Base-by-base conservation (phyloP, 2,797 vertebrate species). In the Myotis findleyi region DNA sequence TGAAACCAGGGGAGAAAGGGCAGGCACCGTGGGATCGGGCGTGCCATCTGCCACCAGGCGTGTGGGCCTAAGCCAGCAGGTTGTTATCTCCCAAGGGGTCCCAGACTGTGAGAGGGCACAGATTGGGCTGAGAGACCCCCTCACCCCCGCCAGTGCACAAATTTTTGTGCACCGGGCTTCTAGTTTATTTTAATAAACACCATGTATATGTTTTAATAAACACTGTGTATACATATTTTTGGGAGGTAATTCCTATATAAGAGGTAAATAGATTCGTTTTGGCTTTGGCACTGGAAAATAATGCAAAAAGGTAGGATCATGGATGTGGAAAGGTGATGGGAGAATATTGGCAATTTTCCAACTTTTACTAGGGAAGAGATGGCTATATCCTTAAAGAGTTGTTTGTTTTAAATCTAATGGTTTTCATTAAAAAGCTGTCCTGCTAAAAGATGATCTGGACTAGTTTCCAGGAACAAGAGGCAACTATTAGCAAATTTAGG, bases 391-490 rank as follows among this genome's bases (percentile, higher is more conserved):
- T 91, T 90, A 21, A 27, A 53, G 93, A 91, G 12, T 7, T 7
- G 59, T n/a, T 96, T 89, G 11, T 93, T 88, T 94, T 77, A 76
- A 80, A 81, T 55, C 49, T 85, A 23, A 33, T 71, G 17, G 5
- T 82, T 95, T 92, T 93, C 30, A 91, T 1, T 88, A 64, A 82
- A 88, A 92, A 79, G 20, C 18, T 91, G 2, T 77, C 72, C 13
- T 85, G 23, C 68, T 90, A 75, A 91, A 94, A 77, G 10, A 88
- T 94, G 18, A 95, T 87, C 25, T 87, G 93, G 51, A 91, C 64
- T 83, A 87, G 21, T 82, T 25, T 76, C 38, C 41, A 69, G 66
- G 38, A 76, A 73, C 33, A 85, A 23, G 3, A 16, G 25, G 71
- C 33, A 80, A 57, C 17, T 69, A 88, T 73, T 59, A 82, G 17